Evolutionary conservation across 2,888 invertebrate genomes (phyloP), one percentile per base, ranked within the genome.

Genomic region (Marronus borbonicus): DNA sequence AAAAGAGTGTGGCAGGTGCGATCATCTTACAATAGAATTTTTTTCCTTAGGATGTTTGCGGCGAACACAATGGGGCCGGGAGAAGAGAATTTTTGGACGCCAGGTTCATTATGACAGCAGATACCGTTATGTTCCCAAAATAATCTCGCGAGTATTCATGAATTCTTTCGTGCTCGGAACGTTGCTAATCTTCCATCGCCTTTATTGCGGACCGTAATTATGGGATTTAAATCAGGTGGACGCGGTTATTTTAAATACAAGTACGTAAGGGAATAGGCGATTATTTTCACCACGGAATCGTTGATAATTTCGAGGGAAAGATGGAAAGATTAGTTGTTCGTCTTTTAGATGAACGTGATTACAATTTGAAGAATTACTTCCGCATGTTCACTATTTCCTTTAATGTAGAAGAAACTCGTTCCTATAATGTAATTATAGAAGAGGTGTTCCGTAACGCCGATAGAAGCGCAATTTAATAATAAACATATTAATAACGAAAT

Each of bases 41-140:
- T 72, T 72, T 72, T 72, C 28, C 72, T 39, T 58, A 50, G 50
- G 28, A 36, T 72, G 58, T 72, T 72, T 72, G 72, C 58, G 72
- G 36, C 39, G 72, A 72, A 72, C 58, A 72, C 72, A 72, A 72
- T 72, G 20, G 72, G 58, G 31, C 17, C 20, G 20, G 20, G n/a
- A 52, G 69, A 52, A 52, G 52, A 58, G 72, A 72, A 72, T 72
- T 72, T 72, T 72, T 58, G 72, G 58, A 72, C 58, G 72, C 58
- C 17, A 60, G 72, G 72, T 72, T 58, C 72, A 72, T 72, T 72
- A 72, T 72, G 72, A 72, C 72, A 58, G 49, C 66, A 39, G 58
- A 72, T 72, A 72, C 72, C 72, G 72, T 72, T 72, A 72, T 28
- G 39, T 72, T 72, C 72, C 58, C 72, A 58, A 72, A 72, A 72